Base-by-base conservation (phyloP, 2,113 vertebrate genomes). In the Elgaria multicarinata region DNA sequence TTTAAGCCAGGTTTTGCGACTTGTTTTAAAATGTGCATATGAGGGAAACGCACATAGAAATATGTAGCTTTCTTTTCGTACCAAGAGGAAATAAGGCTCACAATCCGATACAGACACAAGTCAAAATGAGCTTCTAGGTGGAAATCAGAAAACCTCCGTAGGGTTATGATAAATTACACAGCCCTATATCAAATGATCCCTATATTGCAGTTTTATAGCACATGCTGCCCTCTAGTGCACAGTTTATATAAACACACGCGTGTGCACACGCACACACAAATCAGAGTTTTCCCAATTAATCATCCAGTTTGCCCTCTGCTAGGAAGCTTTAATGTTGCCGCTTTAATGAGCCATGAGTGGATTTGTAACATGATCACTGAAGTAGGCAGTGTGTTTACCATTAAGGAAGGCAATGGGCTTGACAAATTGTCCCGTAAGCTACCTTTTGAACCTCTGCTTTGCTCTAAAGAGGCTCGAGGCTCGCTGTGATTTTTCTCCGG, bases 201-300 rank as follows among this genome's bases (percentile, higher is more conserved):
- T 62, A 22, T 62, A 22, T 62, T 20, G 58, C 58, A 62, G 20
- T 62, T 90, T 42, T 74, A 82, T 90, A n/a, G 92, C 89, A 86
- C 83, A 93, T 0, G 39, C 58, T 95, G 96, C 95, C 95, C 93
- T 95, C 96, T 96, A 95, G 96, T 88, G 96, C 90, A 83, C 89
- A n/a, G n/a, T 18, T 12, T 5, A 1, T n/a, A 79, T 53, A 90
- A 7, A 16, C 55, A 16, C 55, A 16, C 55, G 14, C 55, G n/a
- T n/a, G n/a, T n/a, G n/a, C n/a, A n/a, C n/a, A 62, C 18, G 5
- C 58, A 62, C 16, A 62, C 58, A 20, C 58, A 62, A 33, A 44
- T 6, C 66, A 46, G 31, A 14, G 6, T 0, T 83, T 13, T 91
- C 83, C 66, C 0, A 28, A 58, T 92, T 62, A 86, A 90, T 90